Evolutionary conservation across 2,797 vertebrate genomes (phyloP), one percentile per base, ranked within the genome.

Genomic region (Paramormyrops hopkinsi): DNA sequence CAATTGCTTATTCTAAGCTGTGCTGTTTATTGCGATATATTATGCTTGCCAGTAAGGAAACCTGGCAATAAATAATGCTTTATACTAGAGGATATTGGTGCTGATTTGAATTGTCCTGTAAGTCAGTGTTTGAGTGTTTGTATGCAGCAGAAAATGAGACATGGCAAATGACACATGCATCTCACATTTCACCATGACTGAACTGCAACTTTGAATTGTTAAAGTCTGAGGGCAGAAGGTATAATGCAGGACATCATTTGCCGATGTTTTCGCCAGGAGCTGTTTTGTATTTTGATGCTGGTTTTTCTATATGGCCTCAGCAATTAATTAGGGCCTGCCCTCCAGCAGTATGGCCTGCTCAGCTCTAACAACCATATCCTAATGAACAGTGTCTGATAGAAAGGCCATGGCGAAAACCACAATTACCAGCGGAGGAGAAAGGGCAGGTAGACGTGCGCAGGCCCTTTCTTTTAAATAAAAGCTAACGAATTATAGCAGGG

Each of bases 181-280:
- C 33, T 53, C 82, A 48, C 9, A 44, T 76, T 37, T 59, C 54
- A 44, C 62, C 51, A 22, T 62, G n/a, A 85, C 25, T 25, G 54
- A 65, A 65, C 44, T 53, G 56, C 41, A 69, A 48, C 25, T 88
- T 22, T 46, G n/a, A 88, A 88, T 88, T 48, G 41, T 22, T 65
- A 92, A 95, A 93, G 93, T 93, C 92, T 93, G 93, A 94, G 94
- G 94, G 94, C 90, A 92, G 93, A 87, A 90, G 91, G 93, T 92
- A 92, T 92, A 92, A 93, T 91, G 88, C 92, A 33, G 86, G 48
- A 82, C 50, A 89, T 65, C 86, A 65, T 62, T 65, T 65, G 85
- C 29, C 37, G 25, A 19, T 88, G 44, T 86, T 69, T 90, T 91
- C 37, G 90, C 90, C 88, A 88, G 89, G 50, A 89, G 89, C 83